A percentile compares a stretch with the other conserved stretches of the same genome.
Evolutionary conservation across 2,888 invertebrate species (phyloP).

Genomic region (Phyllotreta striolata): DNA sequence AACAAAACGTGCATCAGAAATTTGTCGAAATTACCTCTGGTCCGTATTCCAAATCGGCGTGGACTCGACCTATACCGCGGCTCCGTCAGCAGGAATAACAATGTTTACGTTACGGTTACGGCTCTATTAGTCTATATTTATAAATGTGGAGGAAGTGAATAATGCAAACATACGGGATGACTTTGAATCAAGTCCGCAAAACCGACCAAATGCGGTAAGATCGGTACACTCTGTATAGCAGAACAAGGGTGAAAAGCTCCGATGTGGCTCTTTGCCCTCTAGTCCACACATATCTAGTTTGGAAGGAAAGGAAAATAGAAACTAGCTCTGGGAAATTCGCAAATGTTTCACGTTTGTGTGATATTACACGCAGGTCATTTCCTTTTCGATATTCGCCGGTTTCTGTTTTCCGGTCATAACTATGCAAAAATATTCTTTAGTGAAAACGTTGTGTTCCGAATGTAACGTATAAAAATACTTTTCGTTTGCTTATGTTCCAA

Average conservation of each 20-base stretch:
- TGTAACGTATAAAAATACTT: not conserved
- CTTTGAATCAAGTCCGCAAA: not conserved
- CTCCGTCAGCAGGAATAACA: constrained; percentile 54
- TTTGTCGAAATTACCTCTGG: constrained; percentile 48
- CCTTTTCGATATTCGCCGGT: constrained; percentile 14
- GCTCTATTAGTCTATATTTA: constrained; percentile 61
- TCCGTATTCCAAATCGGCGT: not conserved
- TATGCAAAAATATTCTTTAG: constrained; percentile 31
- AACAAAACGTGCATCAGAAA: constrained; percentile 51
- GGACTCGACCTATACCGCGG: constrained; percentile 1
- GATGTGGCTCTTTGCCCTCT: constrained; percentile 39
- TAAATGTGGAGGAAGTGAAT: constrained; percentile 53
- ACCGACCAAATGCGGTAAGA: no score
- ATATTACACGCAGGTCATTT: constrained; percentile 29
- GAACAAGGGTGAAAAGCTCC: no score
- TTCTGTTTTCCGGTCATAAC: constrained; percentile 20
- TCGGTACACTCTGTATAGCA: no score
- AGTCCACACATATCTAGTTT: constrained; percentile 6
- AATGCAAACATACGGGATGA: constrained; percentile 24
- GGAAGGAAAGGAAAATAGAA: constrained; percentile 51
- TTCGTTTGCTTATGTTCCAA: no score
- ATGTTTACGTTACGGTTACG: constrained; percentile 58
- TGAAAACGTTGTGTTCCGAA: not conserved
- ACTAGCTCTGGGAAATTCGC: constrained; percentile 54
- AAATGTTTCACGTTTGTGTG: constrained; percentile 46